Conservation (phyloP, 1,140 invertebrate species). For the Coenobita brevimanus region DNA sequence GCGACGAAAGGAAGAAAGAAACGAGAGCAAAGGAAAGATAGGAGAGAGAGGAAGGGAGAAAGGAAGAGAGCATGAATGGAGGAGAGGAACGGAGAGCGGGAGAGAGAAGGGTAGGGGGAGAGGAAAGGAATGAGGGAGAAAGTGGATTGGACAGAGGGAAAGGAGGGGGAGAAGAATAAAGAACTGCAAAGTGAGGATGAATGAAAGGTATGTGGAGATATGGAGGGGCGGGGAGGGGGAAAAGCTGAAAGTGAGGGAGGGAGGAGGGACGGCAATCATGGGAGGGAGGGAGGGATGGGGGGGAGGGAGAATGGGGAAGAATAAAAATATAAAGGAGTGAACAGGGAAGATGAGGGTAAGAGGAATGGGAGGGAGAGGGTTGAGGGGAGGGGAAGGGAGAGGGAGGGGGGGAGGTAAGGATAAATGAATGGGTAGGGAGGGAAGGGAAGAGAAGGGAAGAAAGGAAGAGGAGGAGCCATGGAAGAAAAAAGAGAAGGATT, state of each 20-base stretch:
- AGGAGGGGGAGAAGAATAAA: too few species aligned
- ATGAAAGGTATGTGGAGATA: neutral
- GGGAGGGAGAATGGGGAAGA: neutral
- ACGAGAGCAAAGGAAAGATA: too few species aligned
- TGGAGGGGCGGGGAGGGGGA: neutral
- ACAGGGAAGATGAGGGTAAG: too few species aligned
- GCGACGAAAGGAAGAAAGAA: neutral
- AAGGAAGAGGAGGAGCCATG: neutral
- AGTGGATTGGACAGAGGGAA: too few species aligned
- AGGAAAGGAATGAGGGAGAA: neutral
- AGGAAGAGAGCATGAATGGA: neutral
- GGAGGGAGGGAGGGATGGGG: neutral
- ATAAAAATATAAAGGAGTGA: neutral
- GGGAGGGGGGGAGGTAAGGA: too few species aligned
- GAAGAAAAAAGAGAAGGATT: too few species aligned
- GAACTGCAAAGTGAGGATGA: neutral
- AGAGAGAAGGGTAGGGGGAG: neutral
- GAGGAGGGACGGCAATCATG: neutral
- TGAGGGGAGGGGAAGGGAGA: too few species aligned
- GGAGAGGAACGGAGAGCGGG: neutral
- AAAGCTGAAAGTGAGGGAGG: neutral
- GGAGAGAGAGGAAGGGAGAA: neutral
- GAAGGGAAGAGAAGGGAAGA: neutral
- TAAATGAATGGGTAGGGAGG: too few species aligned
- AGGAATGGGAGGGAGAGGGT: neutral